A percentile compares a stretch with the other conserved stretches of the same genome.
Evolutionary conservation across 2,888 invertebrate species (phyloP).

Genomic region (Scaptomyza caliginosa): DNA sequence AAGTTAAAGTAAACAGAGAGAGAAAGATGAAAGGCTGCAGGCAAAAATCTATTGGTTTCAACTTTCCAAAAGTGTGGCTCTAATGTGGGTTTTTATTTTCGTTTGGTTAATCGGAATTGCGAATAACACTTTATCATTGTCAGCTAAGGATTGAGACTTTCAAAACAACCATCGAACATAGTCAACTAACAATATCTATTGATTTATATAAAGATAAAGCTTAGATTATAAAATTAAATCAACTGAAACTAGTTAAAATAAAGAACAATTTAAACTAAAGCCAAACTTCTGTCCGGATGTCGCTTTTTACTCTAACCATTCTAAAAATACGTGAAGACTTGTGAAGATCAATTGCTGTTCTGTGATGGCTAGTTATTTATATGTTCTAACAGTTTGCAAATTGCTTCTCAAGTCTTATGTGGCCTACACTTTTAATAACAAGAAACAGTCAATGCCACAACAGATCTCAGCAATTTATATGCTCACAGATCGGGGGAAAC

Average conservation of each 20-base stretch:
- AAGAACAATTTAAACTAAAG: not conserved
- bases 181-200: too few species aligned
- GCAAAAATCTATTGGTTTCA: not conserved
- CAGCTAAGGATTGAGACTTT: not conserved
- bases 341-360: slow-evolving; percentile 9
- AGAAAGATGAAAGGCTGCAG: slow-evolving; percentile 21
- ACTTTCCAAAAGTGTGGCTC: slow-evolving; percentile 6
- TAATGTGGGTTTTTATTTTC: not conserved
- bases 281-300: not conserved
- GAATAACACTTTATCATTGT: slow-evolving; percentile 2
- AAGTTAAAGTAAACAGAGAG: not conserved
- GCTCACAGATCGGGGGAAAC: slow-evolving; percentile 25
- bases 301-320: not conserved
- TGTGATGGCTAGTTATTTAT: slow-evolving; percentile 32
- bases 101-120: not conserved
- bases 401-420: slow-evolving; percentile 68
- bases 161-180: not conserved
- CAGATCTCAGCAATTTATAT: slow-evolving; percentile 70
- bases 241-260: not conserved
- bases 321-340: not conserved
- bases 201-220: too few species aligned
- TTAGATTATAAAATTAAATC: not conserved
- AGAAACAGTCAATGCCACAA: slow-evolving; percentile 58
- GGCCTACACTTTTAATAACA: slow-evolving; percentile 74
- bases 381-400: slow-evolving; percentile 62